These are phyloP conservation scores for Hemitrygon akajei DNA, from an alignment of 2,797 vertebrate genomes.

Conservation along the genomic window DNA sequence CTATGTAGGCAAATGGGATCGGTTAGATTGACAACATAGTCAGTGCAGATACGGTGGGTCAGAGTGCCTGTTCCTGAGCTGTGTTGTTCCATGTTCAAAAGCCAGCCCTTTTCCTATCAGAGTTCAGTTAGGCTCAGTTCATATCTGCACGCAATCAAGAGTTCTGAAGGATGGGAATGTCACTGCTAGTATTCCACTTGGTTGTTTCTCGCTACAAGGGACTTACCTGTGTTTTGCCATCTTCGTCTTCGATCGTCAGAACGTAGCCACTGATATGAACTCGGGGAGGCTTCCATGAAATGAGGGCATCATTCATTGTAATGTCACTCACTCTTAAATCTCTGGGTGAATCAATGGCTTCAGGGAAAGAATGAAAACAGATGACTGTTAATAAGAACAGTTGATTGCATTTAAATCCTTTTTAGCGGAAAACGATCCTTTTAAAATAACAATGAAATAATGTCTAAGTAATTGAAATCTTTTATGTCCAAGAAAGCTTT, in stretches of 20 bases:
- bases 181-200: background rate
- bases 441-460: background rate
- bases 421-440: background rate
- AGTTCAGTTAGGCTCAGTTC: background rate
- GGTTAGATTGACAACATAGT: too few relatives aligned
- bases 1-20: too few relatives aligned
- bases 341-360: slow-evolving; percentile 81
- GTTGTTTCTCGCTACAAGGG: background rate
- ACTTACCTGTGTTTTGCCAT: slow-evolving; percentile 74
- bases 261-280: slow-evolving; percentile 82
- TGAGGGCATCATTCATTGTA: slow-evolving; percentile 75
- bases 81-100: background rate
- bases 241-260: slow-evolving; percentile 77
- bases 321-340: slow-evolving; percentile 75
- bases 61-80: too few relatives aligned
- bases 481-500: background rate
- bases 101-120: background rate
- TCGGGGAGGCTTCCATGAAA: slow-evolving; percentile 79
- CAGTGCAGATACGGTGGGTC: too few relatives aligned
- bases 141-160: background rate
- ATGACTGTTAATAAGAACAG: background rate
- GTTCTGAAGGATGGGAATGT: background rate
- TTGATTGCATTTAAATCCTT: background rate
- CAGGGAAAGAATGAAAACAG: slow-evolving; percentile 31
- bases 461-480: background rate